Evolutionary conservation across 2,113 vertebrate genomes (phyloP), one percentile per base, ranked within the genome.

Genomic region (Lophius piscatorius): DNA sequence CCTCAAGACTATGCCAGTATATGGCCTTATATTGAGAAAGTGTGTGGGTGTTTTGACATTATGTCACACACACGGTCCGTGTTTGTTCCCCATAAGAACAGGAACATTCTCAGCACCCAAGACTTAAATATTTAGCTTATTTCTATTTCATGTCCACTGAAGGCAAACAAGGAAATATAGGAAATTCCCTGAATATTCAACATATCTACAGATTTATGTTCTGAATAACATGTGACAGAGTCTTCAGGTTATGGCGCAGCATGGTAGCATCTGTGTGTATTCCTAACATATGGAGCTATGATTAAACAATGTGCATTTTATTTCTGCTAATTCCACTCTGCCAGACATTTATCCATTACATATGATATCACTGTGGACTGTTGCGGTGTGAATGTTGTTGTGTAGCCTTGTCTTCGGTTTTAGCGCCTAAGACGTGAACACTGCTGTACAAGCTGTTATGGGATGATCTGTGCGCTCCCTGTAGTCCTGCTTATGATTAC

Each of bases 401-500:
- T 66, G 63, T 17, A 57, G 67, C 64, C 76, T 55, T 72, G 65
- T 47, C 74, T 84, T 78, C 42, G 62, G 78, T 83, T 79, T 85
- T 80, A 84, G 82, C 84, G 77, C 78, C 84, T 87, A 80, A 70
- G 82, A 70, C 50, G 81, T 60, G 55, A 82, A 59, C 75, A 8
- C 77, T 38, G 70, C 18, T 36, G 70, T 62, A 69, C 79, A 81
- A 84, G 85, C 79, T 85, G 80, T 83, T 82, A 67, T 75, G 72
- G 56, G 69, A 67, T 46, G 67, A 82, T 78, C 68, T 63, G 64
- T 74, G 63, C 66, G 74, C 71, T 78, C 71, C 80, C 78, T 47
- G 55, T 79, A 70, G 72, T 73, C 68, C 73, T 59, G 65, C 48
- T 64, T 57, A 47, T 70, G 74, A 63, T 71, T 70, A 44, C 74